Evolutionary conservation across 2,113 vertebrate species (phyloP), one percentile per base, ranked within the genome.

Genomic region (human): DNA sequence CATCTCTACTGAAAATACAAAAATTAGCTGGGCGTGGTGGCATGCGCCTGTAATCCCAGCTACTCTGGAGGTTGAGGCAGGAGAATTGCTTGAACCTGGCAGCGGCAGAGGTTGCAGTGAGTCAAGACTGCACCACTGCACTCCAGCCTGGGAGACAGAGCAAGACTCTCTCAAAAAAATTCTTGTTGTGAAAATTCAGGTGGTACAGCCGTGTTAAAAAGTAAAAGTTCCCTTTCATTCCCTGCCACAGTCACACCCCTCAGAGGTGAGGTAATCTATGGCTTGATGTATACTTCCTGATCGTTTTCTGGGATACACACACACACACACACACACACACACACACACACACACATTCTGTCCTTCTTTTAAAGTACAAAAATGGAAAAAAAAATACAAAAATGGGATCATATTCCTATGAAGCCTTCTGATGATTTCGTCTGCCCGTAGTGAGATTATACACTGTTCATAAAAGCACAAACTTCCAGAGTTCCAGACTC

Each of bases 161-260:
- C 12, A 64, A 64, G 61, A 64, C 5, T 64, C 61, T 64, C 27
- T 64, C 27, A 64, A 64, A 64, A 32, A 64, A 64, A 18, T 57
- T 83, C 87, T 73, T 85, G 17, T 92, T 92, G 50, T 64, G 94
- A 57, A 86, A 87, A 86, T 73, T 95, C 61, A 89, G 45, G 89
- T 10, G 79, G 40, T 64, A 64, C n/a, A 91, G 57, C 93, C 18
- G 22, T 72, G 84, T 20, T 48, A 94, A 94, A 96, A 95, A 90
- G 78, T 68, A 73, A 48, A 92, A 85, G 6, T 85, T 72, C 14
- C 52, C 40, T 79, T 87, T 79, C 45, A 30, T 59, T 84, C 20
- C 61, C 17, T 79, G 52, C 43, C 38, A 61, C 27, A 45, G 2
- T 40, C 20, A 85, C 55, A 84, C 25, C 11, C 45, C 70, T 94